phyloP scores from a whole-genome alignment of 2,797 vertebrate species.

The Phylloscopus collybita region DNA sequence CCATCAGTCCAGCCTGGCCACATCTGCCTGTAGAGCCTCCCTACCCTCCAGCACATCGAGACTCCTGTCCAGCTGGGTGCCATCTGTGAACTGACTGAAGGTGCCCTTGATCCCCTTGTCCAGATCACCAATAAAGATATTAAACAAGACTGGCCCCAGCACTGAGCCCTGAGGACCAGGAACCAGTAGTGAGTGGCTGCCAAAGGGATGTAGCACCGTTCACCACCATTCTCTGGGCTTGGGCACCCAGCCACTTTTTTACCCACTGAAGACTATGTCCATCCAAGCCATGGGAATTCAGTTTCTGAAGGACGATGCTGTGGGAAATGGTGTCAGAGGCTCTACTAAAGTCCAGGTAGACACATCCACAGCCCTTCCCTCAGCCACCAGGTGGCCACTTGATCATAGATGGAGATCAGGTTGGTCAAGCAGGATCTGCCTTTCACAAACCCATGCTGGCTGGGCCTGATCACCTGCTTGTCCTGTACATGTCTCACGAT shows the following conservation, averaged over 20 bases:
- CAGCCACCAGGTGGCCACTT: neutral
- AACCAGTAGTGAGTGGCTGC: neutral
- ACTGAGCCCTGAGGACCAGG: neutral
- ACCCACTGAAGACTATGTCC: neutral
- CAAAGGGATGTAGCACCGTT: fast-evolving
- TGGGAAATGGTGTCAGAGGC: neutral
- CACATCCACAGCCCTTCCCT: neutral
- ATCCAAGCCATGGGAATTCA: neutral
- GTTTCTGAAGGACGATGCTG: neutral
- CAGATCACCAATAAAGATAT: neutral
- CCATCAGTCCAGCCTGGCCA: neutral
- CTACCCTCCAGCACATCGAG: fast-evolving
- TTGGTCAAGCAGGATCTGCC: neutral
- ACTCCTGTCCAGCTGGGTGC: neutral
- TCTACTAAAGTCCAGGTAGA: neutral
- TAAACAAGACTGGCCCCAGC: neutral
- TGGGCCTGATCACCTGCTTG: neutral
- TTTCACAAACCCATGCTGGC: neutral
- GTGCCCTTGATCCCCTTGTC: neutral
- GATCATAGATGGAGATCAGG: neutral
- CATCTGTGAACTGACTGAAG: neutral
- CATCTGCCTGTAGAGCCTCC: neutral
- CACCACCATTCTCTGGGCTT: neutral
- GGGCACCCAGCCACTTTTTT: neutral
- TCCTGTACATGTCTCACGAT: neutral